Percentiles rank a stretch among this genome's conserved stretches.
Conservation (phyloP, 2,113 vertebrate species). For the Gulo gulo region DNA sequence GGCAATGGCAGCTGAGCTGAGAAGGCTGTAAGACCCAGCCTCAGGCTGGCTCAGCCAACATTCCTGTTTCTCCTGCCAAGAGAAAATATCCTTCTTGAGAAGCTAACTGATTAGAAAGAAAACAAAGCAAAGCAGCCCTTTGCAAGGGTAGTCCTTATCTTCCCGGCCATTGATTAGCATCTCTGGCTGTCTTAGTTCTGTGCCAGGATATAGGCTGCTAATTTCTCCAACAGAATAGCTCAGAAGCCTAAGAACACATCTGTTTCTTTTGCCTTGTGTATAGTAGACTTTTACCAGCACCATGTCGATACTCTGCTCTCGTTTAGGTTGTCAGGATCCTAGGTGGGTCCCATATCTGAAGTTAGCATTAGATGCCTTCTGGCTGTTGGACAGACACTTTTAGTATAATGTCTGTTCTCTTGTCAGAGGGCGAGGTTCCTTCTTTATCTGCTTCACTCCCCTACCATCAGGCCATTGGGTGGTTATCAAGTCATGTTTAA, state of each 20-base stretch:
- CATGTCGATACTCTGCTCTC: background rate
- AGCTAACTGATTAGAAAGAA: constrained; percentile 33
- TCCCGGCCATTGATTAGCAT: background rate
- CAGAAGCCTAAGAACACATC: background rate
- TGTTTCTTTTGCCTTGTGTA: background rate
- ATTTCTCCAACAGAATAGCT: constrained; percentile 45
- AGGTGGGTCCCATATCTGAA: background rate
- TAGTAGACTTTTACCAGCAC: background rate
- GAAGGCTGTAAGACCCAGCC: background rate
- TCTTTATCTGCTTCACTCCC: constrained; percentile 51
- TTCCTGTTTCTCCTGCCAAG: background rate
- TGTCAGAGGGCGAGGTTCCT: background rate
- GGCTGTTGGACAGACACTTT: background rate
- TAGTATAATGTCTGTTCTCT: background rate
- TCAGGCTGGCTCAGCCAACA: background rate
- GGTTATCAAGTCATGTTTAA: constrained; percentile 63
- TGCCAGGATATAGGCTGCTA: background rate
- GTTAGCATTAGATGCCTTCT: background rate
- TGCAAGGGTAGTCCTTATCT: background rate
- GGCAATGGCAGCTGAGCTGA: background rate
- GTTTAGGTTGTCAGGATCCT: background rate
- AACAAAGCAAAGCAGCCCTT: background rate
- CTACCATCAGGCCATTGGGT: background rate
- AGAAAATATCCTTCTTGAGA: constrained; percentile 11
- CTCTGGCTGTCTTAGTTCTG: constrained; percentile 6